phyloP scores from a whole-genome alignment of 2,113 vertebrate genomes.

The Sturnira hondurensis region DNA sequence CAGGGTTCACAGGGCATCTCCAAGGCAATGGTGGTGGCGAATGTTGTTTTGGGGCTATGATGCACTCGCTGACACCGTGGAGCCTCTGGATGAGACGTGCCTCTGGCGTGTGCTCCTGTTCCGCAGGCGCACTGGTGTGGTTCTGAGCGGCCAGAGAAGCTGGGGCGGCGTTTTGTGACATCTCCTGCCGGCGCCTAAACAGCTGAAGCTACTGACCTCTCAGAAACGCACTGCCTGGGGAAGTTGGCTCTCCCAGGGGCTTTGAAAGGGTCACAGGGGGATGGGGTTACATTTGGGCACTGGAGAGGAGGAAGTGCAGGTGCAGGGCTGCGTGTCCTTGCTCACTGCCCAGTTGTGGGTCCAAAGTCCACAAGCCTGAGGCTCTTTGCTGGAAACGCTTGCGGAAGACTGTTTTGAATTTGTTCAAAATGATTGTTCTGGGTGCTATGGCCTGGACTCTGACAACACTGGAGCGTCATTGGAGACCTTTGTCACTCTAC shows the following conservation, averaged over 20 bases:
- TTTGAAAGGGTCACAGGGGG: not conserved
- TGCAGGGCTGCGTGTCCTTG: rapidly evolving
- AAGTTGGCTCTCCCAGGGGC: not conserved
- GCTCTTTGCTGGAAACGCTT: not conserved
- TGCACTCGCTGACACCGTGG: not conserved
- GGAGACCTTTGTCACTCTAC: not conserved
- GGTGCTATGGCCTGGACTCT: not conserved
- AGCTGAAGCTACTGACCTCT: not conserved
- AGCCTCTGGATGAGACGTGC: not conserved
- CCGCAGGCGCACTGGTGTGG: not conserved
- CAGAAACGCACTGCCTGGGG: not conserved
- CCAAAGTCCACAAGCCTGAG: not conserved
- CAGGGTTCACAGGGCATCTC: not conserved
- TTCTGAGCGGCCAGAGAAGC: not conserved
- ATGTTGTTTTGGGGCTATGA: not conserved
- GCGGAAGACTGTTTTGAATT: rapidly evolving
- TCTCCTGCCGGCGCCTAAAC: not conserved
- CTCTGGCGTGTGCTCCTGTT: not conserved
- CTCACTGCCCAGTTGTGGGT: rapidly evolving
- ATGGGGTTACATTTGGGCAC: not conserved
- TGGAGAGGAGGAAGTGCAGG: not conserved
- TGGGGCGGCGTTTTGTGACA: not conserved
- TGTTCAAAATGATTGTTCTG: not conserved
- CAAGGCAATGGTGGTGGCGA: not conserved
- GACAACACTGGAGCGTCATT: rapidly evolving